Conservation (phyloP, 2,113 vertebrate genomes). For the Phasianus colchicus region DNA sequence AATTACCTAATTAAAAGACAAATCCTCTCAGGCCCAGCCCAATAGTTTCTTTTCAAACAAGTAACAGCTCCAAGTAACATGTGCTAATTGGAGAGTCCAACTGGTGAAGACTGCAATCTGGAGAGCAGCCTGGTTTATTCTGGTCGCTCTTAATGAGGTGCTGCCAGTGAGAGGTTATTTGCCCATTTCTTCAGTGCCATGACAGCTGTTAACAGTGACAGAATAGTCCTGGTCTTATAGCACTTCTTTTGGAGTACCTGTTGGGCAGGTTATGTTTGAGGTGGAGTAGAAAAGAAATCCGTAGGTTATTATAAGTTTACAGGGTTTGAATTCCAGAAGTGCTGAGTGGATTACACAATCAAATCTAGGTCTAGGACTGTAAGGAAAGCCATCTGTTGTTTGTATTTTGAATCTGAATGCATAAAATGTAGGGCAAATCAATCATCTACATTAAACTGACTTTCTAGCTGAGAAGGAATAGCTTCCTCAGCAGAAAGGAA, state of each 20-base stretch:
- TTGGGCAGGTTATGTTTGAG: background rate
- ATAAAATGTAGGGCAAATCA: constrained; percentile 55
- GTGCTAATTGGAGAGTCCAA: constrained; percentile 38
- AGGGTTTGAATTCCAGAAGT: constrained; percentile 75
- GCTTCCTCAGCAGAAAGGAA: constrained; percentile 43
- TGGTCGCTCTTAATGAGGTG: constrained; percentile 64
- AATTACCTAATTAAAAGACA: constrained; percentile 86
- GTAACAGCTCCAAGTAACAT: background rate
- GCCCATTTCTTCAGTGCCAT: background rate
- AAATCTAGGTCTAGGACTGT: constrained; percentile 82
- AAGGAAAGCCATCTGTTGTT: constrained; percentile 83
- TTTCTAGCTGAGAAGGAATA: constrained; percentile 34
- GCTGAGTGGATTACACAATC: constrained; percentile 78
- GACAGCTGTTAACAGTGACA: constrained; percentile 11
- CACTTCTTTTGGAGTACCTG: background rate
- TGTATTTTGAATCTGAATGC: constrained; percentile 65
- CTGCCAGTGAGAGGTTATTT: constrained; percentile 42
- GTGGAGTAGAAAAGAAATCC: background rate
- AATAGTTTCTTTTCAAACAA: constrained; percentile 59
- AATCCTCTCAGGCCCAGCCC: constrained; percentile 76
- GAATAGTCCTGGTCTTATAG: background rate
- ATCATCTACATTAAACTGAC: constrained; percentile 43
- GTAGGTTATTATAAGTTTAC: constrained; percentile 18
- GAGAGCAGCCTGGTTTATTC: constrained; percentile 73
- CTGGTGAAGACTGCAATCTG: constrained; percentile 70